Evolutionary conservation across 2,797 vertebrate genomes (phyloP).

Genomic region (Ceryle rudis): DNA sequence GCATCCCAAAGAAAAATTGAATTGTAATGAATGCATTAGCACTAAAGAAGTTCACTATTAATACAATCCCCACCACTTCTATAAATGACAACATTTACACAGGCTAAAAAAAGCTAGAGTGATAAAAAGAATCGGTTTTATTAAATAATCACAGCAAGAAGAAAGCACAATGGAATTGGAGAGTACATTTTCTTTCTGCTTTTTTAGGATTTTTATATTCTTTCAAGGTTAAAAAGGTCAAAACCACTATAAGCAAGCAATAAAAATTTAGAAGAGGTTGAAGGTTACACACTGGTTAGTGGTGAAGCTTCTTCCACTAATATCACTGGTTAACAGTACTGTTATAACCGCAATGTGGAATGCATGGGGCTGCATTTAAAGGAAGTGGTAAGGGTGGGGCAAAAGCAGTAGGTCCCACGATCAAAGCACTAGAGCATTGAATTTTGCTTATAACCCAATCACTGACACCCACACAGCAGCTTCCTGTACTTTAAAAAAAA

Average conservation of each 20-base stretch:
- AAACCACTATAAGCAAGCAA: slow-evolving; percentile 52
- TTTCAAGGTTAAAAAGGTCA: slow-evolving; percentile 69
- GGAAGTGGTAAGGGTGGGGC: slow-evolving; percentile 90
- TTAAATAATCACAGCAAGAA: background rate
- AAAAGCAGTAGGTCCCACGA: slow-evolving; percentile 70
- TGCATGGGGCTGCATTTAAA: slow-evolving; percentile 65
- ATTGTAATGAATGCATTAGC: background rate
- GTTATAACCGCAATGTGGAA: slow-evolving; percentile 69
- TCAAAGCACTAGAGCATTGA: slow-evolving; percentile 75
- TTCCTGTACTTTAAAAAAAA: slow-evolving; percentile 80
- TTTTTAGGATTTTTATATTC: background rate
- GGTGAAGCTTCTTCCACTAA: slow-evolving; percentile 59
- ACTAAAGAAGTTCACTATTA: background rate
- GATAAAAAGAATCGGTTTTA: background rate
- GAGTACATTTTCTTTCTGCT: background rate
- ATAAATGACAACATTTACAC: background rate
- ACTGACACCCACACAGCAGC: slow-evolving; percentile 83
- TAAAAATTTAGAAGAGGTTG: slow-evolving; percentile 63
- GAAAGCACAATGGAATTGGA: background rate
- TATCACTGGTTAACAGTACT: slow-evolving; percentile 65
- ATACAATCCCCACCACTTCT: background rate
- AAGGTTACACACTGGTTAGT: slow-evolving; percentile 76
- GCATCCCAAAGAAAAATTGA: background rate
- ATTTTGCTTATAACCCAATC: slow-evolving; percentile 79
- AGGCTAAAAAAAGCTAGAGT: background rate